Evolutionary conservation across 1,140 invertebrate genomes (phyloP).

Genomic region (Drepana arcuata): DNA sequence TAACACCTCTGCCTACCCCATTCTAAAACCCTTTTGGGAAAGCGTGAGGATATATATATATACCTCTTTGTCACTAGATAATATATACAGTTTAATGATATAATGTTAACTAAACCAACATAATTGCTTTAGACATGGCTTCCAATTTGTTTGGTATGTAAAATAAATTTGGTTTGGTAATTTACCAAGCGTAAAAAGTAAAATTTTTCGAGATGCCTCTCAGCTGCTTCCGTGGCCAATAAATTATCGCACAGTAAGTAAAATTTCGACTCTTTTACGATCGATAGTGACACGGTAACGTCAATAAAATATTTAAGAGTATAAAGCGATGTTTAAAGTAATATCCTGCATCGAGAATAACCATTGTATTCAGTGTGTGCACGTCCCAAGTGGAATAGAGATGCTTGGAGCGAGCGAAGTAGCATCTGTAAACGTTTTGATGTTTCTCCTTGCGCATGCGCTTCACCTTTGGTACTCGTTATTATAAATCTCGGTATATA

Average conservation of each 20-base stretch:
- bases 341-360: conserved; percentile 6
- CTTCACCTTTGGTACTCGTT: background rate
- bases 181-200: background rate
- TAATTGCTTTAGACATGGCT: too few relatives aligned
- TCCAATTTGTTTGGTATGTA: background rate
- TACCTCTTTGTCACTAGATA: too few relatives aligned
- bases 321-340: conserved; percentile 2
- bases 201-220: too few relatives aligned
- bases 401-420: conserved; percentile 11
- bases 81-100: too few relatives aligned
- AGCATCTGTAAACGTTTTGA: conserved; percentile 25
- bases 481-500: too few relatives aligned
- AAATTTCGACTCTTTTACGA: background rate
- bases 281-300: background rate
- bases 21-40: too few relatives aligned
- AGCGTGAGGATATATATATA: too few relatives aligned
- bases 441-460: conserved; percentile 5
- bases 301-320: background rate
- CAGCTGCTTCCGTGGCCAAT: background rate
- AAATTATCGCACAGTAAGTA: background rate
- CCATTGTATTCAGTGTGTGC: conserved; percentile 17
- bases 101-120: too few relatives aligned
- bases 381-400: conserved; percentile 6
- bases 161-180: background rate
- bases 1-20: too few relatives aligned